phyloP scores from a whole-genome alignment of 2,797 vertebrate genomes.

The Bradypodion ventrale region DNA sequence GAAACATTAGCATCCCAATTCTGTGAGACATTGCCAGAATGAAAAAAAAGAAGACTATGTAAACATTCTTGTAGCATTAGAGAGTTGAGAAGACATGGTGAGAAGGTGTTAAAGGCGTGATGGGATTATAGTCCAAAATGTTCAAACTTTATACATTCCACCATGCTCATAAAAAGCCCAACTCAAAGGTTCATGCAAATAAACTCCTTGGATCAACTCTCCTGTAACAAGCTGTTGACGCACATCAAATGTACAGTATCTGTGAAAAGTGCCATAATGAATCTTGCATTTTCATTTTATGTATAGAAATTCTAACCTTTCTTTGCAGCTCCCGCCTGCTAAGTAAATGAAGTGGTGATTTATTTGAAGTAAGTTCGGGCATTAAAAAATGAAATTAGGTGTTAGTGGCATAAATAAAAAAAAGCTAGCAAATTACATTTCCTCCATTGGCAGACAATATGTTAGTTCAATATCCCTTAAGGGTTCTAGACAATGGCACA shows the following conservation, averaged over 20 bases:
- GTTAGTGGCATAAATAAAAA: not conserved
- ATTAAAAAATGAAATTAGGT: not conserved
- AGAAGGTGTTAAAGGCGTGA: not conserved
- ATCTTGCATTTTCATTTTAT: not conserved
- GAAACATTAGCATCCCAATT: not conserved
- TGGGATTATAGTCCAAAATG: not conserved
- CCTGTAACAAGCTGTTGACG: not conserved
- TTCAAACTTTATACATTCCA: not conserved
- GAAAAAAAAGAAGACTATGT: conserved; percentile 19
- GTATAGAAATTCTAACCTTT: not conserved
- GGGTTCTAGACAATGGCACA: not conserved
- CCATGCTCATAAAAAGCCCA: not conserved
- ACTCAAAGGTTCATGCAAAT: not conserved
- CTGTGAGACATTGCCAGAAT: not conserved
- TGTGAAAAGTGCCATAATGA: not conserved
- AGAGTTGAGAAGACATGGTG: not conserved
- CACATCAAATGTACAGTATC: not conserved
- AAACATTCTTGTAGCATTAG: not conserved
- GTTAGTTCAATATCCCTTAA: not conserved
- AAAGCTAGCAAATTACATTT: not conserved
- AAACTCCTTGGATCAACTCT: not conserved
- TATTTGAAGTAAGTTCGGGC: rapidly evolving
- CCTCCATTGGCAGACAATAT: not conserved
- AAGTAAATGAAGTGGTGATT: not conserved
- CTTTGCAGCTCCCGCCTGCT: not conserved